Base-by-base conservation (phyloP, 2,113 vertebrate species). In the Philantomba maxwellii region DNA sequence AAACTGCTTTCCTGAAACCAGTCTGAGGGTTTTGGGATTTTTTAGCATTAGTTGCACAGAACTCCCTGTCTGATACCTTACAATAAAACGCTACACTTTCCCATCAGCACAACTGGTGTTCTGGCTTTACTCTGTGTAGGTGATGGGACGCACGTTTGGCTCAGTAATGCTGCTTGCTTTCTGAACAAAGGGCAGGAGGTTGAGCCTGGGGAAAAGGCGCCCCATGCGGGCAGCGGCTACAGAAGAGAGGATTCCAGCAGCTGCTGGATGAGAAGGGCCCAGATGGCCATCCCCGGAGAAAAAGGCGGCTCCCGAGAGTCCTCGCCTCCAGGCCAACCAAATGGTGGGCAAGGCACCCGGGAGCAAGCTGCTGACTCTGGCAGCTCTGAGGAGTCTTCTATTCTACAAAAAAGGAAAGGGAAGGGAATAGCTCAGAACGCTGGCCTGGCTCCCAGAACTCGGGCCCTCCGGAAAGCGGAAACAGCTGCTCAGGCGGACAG, bases 371-470 rank as follows among this genome's bases (percentile, higher is more conserved):
- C 89, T 45, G 39, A 49, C 70, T n/a, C 58, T 62, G 82, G 87
- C 49, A 57, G 55, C 28, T 15, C 25, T 8, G 33, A 28, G 23
- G 25, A 21, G 26, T 75, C 81, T 92, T 70, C 49, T 33, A 45
- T 78, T 83, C 39, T 13, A 66, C 62, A 47, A 89, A 94, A 89
- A 95, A 89, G 55, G 87, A 43, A 57, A 89, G 60, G 87, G 78
- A 91, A 23, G 14, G 49, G 11, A 58, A 55, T 77, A 77, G 75
- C 77, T 5, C 5, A 5, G 8, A 88, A 51, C 77, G 16, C 23
- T 95, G 92, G 95, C 80, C 55, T 53, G 89, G 19, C 84, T 51
- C 51, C 97, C 91, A 96, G 55, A 75, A 28, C 28, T 0, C 13
- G 78, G 0, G 47, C 62, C 95, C 36, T 5, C 26, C 13, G 51